These are phyloP conservation scores for Zalophus californianus DNA, from an alignment of 2,797 vertebrate species.

Conservation along the genomic window DNA sequence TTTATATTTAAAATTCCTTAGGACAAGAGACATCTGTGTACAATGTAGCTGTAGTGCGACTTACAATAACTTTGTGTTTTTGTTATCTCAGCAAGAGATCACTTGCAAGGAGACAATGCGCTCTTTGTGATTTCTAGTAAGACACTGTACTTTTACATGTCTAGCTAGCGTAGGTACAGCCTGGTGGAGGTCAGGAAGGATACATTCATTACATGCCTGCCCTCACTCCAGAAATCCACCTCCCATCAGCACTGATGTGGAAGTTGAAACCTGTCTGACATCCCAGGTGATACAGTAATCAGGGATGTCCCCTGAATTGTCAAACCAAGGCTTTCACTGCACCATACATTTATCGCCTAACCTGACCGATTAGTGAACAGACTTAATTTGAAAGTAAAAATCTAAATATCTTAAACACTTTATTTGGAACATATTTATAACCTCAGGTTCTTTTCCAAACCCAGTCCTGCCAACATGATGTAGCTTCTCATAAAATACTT, in stretches of 20 bases:
- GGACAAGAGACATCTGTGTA: background rate
- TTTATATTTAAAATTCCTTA: constrained; percentile 48
- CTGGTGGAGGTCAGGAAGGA: background rate
- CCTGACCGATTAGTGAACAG: background rate
- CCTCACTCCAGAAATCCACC: background rate
- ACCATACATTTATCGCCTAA: background rate
- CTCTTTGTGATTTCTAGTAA: constrained; percentile 38
- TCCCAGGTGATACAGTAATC: background rate
- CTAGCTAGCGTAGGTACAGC: background rate
- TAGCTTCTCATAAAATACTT: constrained; percentile 45
- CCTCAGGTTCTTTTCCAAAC: background rate
- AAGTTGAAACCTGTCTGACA: background rate
- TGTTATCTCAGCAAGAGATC: constrained; percentile 63
- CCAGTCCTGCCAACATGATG: background rate
- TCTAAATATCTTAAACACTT: background rate
- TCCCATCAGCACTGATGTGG: background rate
- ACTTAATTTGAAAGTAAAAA: background rate
- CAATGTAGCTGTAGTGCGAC: constrained; percentile 7
- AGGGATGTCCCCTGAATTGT: background rate
- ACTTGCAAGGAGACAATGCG: constrained; percentile 43
- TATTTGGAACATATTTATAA: background rate
- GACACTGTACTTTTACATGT: background rate
- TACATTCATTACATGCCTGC: background rate
- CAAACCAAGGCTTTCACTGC: background rate
- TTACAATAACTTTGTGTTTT: constrained; percentile 63